These are phyloP conservation scores for Zaprionus kolodkinae DNA, from an alignment of 1,140 invertebrate species.

Conservation along the genomic window DNA sequence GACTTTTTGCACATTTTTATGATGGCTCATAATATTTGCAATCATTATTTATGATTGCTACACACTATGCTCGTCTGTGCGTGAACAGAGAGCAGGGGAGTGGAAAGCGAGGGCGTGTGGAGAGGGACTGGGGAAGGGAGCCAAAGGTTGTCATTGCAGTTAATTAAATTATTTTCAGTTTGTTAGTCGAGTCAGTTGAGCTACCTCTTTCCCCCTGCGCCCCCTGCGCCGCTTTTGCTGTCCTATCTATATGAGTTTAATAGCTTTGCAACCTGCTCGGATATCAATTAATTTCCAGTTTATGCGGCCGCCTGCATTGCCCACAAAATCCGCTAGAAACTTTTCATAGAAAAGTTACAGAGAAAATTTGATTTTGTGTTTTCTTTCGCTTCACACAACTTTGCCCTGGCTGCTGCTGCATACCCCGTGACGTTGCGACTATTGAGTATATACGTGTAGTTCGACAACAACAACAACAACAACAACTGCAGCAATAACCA, in stretches of 20 bases:
- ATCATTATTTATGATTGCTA: slow-evolving; percentile 45
- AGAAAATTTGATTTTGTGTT: slow-evolving; percentile 51
- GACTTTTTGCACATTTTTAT: slow-evolving; percentile 29
- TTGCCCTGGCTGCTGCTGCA: neutral
- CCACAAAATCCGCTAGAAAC: slow-evolving; percentile 55
- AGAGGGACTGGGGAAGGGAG: neutral
- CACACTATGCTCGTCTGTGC: neutral
- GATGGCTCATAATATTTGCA: slow-evolving; percentile 51
- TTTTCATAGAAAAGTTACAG: slow-evolving; percentile 54
- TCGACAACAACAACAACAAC: neutral
- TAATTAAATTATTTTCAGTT: slow-evolving; percentile 10
- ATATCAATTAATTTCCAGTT: slow-evolving; percentile 74
- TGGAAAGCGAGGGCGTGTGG: neutral
- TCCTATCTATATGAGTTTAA: slow-evolving; percentile 52
- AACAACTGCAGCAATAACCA: neutral
- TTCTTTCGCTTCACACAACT: slow-evolving; percentile 18
- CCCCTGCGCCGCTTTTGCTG: neutral
- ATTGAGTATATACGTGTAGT: neutral
- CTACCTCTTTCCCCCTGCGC: neutral
- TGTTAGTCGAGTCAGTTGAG: neutral
- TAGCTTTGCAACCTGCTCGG: slow-evolving; percentile 53
- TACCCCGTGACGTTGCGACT: neutral
- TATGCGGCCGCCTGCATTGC: slow-evolving; percentile 61
- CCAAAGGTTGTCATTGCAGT: neutral
- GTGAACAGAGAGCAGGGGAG: too few relatives aligned